Evolutionary conservation across 1,140 invertebrate genomes (phyloP), one percentile per base, ranked within the genome.

Genomic region (Piezodorus guildinii): DNA sequence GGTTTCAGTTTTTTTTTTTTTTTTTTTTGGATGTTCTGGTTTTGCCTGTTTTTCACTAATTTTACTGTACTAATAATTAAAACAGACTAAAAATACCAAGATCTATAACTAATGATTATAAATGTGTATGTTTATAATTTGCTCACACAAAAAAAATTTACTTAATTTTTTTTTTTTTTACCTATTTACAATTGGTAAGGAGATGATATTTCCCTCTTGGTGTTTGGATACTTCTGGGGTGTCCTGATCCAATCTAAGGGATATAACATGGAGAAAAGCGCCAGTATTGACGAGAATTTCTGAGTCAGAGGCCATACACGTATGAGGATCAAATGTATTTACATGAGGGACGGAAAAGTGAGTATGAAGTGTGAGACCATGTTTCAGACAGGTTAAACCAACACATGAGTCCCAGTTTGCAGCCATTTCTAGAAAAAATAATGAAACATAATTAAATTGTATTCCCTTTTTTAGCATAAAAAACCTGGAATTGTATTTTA

Each of bases 261-360:
- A 56, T 21, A 56, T 56, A 19, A 84, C 79, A 63, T 86, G 81
- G 23, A 88, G 74, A 67, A 85, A 85, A 70, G 86, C 85, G 16
- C 85, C 85, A 6, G 85, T 85, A 69, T 87, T 88, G 19, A 88
- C 75, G 14, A 87, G 78, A 43, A 85, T 81, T n/a, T 52, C 17
- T 15, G 44, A 34, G 34, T 64, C 49, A 19, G 62, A 60, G 15
- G 62, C 44, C n/a, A 60, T 30, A 21, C 43, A 63, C 14, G 44
- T 49, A 34, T 61, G 44, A 49, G 62, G 65, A 43, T 66, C 59
- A 43, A 64, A 60, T 5, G 43, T 52, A 34, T 60, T 63, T 9
- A 30, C 15, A 82, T 30, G 84, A 79, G 62, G 84, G 75, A 73
- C 77, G 70, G 85, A 82, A 71, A 85, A 86, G 27, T 80, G 80